Conservation (phyloP, 64 coral and sea anemone species). For the Pachyseris speciosa region DNA sequence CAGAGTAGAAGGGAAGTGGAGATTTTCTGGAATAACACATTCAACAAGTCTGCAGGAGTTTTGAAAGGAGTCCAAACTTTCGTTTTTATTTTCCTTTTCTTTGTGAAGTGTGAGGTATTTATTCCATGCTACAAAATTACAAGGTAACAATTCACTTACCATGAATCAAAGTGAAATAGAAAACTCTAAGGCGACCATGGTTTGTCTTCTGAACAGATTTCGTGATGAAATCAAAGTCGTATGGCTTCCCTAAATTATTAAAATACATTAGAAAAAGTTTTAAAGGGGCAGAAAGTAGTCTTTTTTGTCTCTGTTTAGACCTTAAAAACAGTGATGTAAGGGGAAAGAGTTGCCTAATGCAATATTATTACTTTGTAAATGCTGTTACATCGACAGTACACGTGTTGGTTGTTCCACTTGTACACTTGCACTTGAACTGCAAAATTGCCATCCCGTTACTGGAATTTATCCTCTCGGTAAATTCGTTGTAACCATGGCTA, state of each 20-base stretch:
- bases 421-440: constrained; percentile 31
- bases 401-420: constrained; percentile 13
- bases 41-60: no score
- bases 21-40: no score
- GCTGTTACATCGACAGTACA: neutral
- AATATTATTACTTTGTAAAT: neutral
- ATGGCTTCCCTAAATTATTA: no score
- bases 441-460: neutral
- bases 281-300: no score
- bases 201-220: no score
- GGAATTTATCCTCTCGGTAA: neutral
- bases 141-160: neutral
- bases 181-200: neutral
- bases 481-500: constrained; percentile 17
- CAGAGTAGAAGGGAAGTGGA: no score
- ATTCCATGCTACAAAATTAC: neutral
- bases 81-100: neutral
- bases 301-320: no score
- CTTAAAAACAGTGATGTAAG: no score
- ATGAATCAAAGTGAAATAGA: neutral
- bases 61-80: neutral
- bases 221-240: no score
- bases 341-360: no score
- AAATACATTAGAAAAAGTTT: no score
- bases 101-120: neutral